Conservation (phyloP, 2,113 vertebrate genomes). For the Lagenorhynchus albirostris region DNA sequence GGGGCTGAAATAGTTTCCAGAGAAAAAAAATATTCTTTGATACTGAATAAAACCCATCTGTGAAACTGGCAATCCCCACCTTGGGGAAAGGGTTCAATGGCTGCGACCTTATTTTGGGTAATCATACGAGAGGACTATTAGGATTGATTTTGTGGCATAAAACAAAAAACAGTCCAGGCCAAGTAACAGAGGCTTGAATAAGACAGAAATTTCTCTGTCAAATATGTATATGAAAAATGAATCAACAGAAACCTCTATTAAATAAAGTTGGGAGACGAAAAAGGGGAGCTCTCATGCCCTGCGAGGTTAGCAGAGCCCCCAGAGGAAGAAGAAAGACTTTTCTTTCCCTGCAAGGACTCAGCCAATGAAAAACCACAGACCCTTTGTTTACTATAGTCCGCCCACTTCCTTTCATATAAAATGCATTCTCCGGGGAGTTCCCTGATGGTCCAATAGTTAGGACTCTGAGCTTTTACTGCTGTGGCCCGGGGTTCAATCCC, state of each 20-base stretch:
- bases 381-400: background rate
- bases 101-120: background rate
- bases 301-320: background rate
- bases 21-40: background rate
- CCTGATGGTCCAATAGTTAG: background rate
- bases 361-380: background rate
- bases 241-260: background rate
- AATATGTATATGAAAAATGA: background rate
- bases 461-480: background rate
- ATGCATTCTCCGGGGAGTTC: background rate
- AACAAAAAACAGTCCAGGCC: background rate
- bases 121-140: background rate
- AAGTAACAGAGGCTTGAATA: background rate
- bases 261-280: background rate
- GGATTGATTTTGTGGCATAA: background rate
- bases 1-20: background rate
- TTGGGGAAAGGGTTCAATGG: background rate
- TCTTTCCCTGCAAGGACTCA: background rate
- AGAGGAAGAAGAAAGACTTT: background rate
- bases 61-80: background rate
- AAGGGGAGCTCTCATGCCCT: background rate
- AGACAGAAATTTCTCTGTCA: background rate
- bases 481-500: background rate
- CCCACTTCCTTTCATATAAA: background rate
- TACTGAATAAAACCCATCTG: background rate